Evolutionary conservation across 2,797 vertebrate genomes (phyloP), one percentile per base, ranked within the genome.

Genomic region (Echeneis naucrates): DNA sequence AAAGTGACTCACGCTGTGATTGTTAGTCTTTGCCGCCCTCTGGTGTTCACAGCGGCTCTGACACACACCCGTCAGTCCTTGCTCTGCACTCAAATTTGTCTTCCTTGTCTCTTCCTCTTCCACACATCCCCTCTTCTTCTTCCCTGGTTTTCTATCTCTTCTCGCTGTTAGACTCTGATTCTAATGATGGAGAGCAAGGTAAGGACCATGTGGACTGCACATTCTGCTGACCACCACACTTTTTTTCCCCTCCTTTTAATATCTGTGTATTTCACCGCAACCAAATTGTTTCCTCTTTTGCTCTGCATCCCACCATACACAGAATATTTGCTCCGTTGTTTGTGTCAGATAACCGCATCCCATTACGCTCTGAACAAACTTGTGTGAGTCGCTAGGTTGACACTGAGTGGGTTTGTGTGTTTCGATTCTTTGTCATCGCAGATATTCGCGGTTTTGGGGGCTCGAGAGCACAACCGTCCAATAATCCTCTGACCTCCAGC

Each of bases 171-270:
- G 97, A 96, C 84, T 93, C 94, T 91, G 95, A 95, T 76, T 94
- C 94, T 94, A 95, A 91, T 87, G 90, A 92, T 58, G 93, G 90
- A 73, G 90, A 92, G 21, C 93, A 95, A 96, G 97, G 97, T 98
- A 96, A 96, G 96, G 85, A 51, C 50, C 50, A 11, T 50, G 53
- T 64, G 68, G 72, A 68, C 30, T 23, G 48, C 30, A 40, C 35
- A n/a, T 1, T 32, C 27, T 48, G 4, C 44, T 44, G n/a, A 33
- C 14, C 7, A 3, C 10, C 0, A 37, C 33, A 45, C 17, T 24
- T 42, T 21, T 61, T 30, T 48, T 37, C 30, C 4, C n/a, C n/a
- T n/a, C n/a, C n/a, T n/a, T 42, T 5, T 47, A 17, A 42, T 42
- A 42, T 42, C 42, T 17, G 30, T 40, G 9, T 53, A 47, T 63